phyloP scores from a whole-genome alignment of 2,113 vertebrate species.

The Corythaeola cristata region DNA sequence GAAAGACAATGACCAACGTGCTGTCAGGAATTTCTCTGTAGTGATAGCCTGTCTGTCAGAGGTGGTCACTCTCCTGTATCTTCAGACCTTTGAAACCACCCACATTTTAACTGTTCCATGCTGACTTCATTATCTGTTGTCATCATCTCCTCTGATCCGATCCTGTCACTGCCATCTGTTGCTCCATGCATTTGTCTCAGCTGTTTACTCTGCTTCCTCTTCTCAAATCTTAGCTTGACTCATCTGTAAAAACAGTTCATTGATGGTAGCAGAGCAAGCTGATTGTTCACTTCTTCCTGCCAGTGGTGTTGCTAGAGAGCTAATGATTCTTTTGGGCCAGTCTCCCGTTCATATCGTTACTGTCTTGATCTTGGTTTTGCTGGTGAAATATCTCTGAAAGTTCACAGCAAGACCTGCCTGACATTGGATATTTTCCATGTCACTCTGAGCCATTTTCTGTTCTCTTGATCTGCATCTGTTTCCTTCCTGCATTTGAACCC shows the following conservation, averaged over 20 bases:
- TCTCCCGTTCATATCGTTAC: background rate
- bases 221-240: background rate
- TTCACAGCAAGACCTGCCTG: background rate
- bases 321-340: background rate
- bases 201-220: background rate
- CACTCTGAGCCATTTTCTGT: background rate
- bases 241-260: background rate
- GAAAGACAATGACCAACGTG: background rate
- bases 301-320: background rate
- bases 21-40: background rate
- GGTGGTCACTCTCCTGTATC: background rate
- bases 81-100: background rate
- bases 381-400: background rate
- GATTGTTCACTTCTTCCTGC: background rate
- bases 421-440: background rate
- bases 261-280: background rate
- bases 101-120: background rate
- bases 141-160: background rate
- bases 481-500: background rate
- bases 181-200: background rate
- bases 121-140: background rate
- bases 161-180: background rate
- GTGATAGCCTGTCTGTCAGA: background rate
- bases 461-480: background rate
- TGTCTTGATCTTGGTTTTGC: background rate